phyloP scores from a whole-genome alignment of 2,113 vertebrate species.

The Ptyas mucosa region DNA sequence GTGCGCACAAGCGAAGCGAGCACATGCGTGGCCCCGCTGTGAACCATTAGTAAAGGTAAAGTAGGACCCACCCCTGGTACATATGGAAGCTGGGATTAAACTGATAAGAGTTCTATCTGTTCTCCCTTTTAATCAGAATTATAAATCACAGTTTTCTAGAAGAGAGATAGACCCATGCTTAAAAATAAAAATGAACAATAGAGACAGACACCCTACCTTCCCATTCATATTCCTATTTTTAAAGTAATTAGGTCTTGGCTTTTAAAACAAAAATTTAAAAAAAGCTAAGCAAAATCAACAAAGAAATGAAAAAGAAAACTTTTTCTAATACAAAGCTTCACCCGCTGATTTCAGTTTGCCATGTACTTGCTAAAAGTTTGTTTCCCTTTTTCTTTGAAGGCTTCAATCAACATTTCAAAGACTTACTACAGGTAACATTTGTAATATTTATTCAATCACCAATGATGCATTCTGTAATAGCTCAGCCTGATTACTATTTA shows the following conservation, averaged over 20 bases:
- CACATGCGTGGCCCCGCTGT: fast-evolving
- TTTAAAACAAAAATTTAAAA: no score
- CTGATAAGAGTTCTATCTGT: neutral
- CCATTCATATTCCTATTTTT: neutral
- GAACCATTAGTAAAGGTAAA: no score
- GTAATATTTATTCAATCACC: neutral
- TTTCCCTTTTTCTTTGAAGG: no score
- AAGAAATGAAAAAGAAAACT: neutral
- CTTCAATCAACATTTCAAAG: neutral
- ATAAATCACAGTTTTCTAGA: neutral
- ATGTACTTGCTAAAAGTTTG: neutral
- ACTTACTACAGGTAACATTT: neutral
- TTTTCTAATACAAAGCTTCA: neutral
- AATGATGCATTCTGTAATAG: neutral
- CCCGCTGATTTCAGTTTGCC: neutral
- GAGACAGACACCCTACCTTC: neutral
- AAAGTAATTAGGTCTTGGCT: neutral
- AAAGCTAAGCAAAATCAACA: neutral
- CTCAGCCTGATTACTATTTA: neutral
- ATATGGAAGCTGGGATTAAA: neutral
- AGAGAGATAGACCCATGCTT: neutral
- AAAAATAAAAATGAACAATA: neutral
- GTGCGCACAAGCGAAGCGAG: no score
- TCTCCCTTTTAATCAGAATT: neutral
- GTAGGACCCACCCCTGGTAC: neutral